These are phyloP conservation scores for Philotrypesis tridentata DNA, from an alignment of 1,140 invertebrate species.

Conservation along the genomic window DNA sequence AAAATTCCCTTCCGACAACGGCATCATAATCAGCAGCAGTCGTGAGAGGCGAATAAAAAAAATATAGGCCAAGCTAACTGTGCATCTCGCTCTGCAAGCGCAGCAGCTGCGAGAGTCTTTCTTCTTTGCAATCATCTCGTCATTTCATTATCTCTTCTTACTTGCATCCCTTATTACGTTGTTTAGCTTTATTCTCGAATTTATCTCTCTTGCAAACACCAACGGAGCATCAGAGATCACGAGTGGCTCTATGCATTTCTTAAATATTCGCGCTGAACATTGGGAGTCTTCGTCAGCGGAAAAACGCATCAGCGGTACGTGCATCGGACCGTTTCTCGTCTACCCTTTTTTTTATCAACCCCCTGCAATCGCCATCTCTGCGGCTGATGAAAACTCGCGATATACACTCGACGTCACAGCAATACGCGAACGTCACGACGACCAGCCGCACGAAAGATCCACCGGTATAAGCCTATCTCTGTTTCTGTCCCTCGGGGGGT, in stretches of 20 bases:
- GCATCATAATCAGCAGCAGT: neutral
- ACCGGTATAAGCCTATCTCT: neutral
- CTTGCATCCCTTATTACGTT: neutral
- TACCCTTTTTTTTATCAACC: neutral
- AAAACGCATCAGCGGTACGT: neutral
- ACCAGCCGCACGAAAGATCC: neutral
- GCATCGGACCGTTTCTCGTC: neutral
- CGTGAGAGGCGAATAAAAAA: neutral
- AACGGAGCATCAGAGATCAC: neutral
- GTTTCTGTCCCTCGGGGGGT: neutral
- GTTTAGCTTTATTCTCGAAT: neutral
- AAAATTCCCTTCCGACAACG: neutral
- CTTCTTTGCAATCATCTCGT: neutral
- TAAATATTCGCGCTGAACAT: neutral
- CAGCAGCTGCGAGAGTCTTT: neutral
- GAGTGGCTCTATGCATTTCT: neutral
- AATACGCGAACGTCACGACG: neutral
- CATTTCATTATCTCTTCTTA: neutral
- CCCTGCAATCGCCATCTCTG: neutral
- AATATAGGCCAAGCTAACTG: conserved; percentile 14
- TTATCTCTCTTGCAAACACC: neutral
- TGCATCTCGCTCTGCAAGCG: neutral
- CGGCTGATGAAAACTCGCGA: neutral
- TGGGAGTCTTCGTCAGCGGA: neutral
- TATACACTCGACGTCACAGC: neutral